These are phyloP conservation scores for Ciconia boyciana DNA, from an alignment of 2,113 vertebrate species.

Conservation along the genomic window DNA sequence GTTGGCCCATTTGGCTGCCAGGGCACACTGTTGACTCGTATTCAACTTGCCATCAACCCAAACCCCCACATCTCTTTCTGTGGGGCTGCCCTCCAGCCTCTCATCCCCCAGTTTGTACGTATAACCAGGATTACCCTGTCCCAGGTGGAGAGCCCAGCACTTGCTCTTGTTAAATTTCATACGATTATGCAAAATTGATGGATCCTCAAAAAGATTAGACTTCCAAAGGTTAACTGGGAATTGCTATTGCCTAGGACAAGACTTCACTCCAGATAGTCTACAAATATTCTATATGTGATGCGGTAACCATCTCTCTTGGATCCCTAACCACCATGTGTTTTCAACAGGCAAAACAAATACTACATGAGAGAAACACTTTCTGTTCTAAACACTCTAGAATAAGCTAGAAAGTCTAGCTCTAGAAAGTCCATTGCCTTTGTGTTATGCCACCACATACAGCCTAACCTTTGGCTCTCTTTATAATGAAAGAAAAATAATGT, in stretches of 20 bases:
- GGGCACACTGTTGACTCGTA: not conserved
- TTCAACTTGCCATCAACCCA: not conserved
- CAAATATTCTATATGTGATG: not conserved
- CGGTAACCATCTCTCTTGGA: not conserved
- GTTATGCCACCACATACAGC: not conserved
- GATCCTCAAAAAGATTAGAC: not conserved
- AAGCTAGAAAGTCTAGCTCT: not conserved
- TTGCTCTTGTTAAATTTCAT: not conserved
- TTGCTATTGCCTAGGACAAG: not conserved
- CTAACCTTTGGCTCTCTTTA: not conserved
- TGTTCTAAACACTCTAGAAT: not conserved
- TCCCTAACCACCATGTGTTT: not conserved
- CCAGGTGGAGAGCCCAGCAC: not conserved
- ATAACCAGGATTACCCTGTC: not conserved
- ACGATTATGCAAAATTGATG: not conserved
- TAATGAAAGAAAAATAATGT: not conserved
- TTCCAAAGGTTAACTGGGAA: not conserved
- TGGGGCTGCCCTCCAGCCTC: not conserved
- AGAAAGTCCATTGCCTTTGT: not conserved
- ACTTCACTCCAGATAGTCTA: not conserved
- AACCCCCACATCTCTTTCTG: not conserved
- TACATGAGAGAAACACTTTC: not conserved
- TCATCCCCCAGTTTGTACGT: rapidly evolving
- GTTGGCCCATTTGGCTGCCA: not conserved
- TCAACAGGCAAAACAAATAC: not conserved